Evolutionary conservation across 2,888 invertebrate genomes (phyloP), one percentile per base, ranked within the genome.

Genomic region (Masnerella sp.): DNA sequence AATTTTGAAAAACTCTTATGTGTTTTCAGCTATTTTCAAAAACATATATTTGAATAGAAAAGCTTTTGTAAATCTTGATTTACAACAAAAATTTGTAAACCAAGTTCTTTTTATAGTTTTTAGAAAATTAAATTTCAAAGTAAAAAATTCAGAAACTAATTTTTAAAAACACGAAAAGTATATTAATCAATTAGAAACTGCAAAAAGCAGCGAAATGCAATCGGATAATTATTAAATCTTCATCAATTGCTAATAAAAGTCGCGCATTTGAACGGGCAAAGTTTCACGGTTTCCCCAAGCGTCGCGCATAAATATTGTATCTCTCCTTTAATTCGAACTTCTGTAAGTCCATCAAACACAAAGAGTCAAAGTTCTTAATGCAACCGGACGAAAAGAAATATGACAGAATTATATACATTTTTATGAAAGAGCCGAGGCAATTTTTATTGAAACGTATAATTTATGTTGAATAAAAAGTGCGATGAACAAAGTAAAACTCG

Each of bases 391-490:
- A 28, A 61, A 61, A 34, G 65, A 59, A 70, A 69, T 69, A 64
- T 56, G 65, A 59, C 42, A 42, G 65, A 61, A 74, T 74, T 74
- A 69, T 70, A 65, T 61, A 56, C 61, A 54, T 58, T 68, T 68
- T 64, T 43, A 64, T 62, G 58, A 51, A 74, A 64, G 62, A 51
- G 32, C 5, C 58, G 45, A 36, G 49, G 58, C 54, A 59, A 65
- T 61, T 72, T 71, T 72, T 67, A 72, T 72, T 42, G 72, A 72
- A 67, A 72, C 59, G 47, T 59, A 59, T 52, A 67, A 72, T 54
- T 72, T 67, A 61, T 42, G 65, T 28, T 20, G 56, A 49, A 62
- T 49, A 49, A 56, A 52, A 47, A 59, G 51, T 36, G 14, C 38
- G 36, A 52, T 38, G 68, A 59, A 69, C 59, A 61, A 69, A 52